phyloP scores from a whole-genome alignment of 2,113 vertebrate genomes.

The Thalassoma bifasciatum region DNA sequence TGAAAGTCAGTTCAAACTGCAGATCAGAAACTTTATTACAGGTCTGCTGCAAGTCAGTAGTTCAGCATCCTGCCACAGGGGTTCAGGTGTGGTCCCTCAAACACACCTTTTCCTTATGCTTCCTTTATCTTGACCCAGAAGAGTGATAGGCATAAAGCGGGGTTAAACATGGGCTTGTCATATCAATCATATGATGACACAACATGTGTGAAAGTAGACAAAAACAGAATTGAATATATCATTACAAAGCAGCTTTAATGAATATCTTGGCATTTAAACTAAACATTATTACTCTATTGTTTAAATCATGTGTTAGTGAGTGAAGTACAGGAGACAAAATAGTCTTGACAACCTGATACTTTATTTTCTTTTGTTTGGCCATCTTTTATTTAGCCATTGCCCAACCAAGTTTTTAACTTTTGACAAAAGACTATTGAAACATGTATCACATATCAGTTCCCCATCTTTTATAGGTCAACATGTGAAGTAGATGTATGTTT shows the following conservation, averaged over 20 bases:
- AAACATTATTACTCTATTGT: background rate
- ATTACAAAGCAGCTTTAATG: background rate
- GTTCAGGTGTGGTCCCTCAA: slow-evolving; percentile 7
- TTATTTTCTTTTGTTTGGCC: too few relatives aligned
- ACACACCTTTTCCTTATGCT: background rate
- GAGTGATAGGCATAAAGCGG: slow-evolving; percentile 7
- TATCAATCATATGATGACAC: background rate
- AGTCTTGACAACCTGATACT: background rate
- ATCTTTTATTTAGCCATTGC: too few relatives aligned
- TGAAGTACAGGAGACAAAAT: background rate
- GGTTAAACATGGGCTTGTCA: slow-evolving; percentile 23
- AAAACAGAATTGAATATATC: background rate
- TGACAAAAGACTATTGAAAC: too few relatives aligned
- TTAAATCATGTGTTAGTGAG: background rate
- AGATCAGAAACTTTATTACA: slow-evolving; percentile 65
- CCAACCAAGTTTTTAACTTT: too few relatives aligned
- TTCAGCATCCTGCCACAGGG: slow-evolving; percentile 53
- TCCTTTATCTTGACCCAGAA: background rate
- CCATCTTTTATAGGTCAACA: too few relatives aligned
- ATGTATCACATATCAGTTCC: too few relatives aligned
- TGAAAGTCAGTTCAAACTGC: slow-evolving; percentile 75
- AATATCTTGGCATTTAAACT: background rate
- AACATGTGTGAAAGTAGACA: background rate
- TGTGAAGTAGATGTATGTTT: too few relatives aligned
- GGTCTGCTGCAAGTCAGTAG: slow-evolving; percentile 53